Conservation (phyloP, 2,797 vertebrate species). For the Gallinago stenura region DNA sequence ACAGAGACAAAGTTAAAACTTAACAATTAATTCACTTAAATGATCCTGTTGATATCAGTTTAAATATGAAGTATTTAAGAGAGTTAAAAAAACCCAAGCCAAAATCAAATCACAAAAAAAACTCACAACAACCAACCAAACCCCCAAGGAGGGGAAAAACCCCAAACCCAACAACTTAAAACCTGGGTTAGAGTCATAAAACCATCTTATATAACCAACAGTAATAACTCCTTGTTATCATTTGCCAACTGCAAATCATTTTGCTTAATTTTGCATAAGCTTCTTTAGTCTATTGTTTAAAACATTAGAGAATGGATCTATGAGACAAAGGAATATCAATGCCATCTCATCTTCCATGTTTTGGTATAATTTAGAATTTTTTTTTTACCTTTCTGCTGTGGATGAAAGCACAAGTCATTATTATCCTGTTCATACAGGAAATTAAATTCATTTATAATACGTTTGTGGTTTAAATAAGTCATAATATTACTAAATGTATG, state of each 20-base stretch:
- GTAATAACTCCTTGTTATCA: background rate
- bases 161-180: background rate
- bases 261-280: background rate
- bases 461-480: background rate
- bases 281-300: background rate
- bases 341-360: background rate
- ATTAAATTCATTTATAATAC: background rate
- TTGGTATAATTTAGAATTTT: background rate
- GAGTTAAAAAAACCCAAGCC: background rate
- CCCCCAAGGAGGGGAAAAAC: fast-evolving
- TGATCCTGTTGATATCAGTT: background rate
- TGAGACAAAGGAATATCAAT: background rate
- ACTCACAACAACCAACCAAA: background rate
- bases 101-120: background rate
- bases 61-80: background rate
- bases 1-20: background rate
- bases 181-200: background rate
- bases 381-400: background rate
- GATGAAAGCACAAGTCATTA: background rate
- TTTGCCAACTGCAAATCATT: background rate
- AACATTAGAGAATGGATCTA: background rate
- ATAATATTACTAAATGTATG: background rate
- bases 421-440: background rate
- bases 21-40: background rate
- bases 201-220: background rate